Base-by-base conservation (phyloP, 53 echinoderm and acorn worm genomes). In the Apostichopus leukothele region DNA sequence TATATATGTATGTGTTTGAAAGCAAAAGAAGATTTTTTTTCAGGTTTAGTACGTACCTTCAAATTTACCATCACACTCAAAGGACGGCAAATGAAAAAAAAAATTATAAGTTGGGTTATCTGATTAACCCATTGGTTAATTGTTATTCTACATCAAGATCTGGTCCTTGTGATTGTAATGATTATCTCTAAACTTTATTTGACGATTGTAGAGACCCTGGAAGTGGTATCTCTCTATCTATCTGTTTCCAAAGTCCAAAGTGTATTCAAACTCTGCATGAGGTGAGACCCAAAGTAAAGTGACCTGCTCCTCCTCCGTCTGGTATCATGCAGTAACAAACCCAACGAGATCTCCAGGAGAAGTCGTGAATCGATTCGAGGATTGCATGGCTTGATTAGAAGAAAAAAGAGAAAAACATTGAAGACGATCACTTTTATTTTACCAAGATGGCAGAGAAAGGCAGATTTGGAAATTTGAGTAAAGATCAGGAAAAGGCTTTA, bases 401-500 rank as follows among this genome's bases (percentile, higher is more conserved):
- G 18, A 71, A 18, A 71, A 19, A 18, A 71, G 18, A 5, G 71
- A 63, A 63, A 13, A 63, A 63, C 9, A 63, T 71, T 18, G 18
- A 16, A 18, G 5, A 71, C 4, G 18, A n/a, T n/a, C 16, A 57
- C 10, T 57, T 39, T 3, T 39, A 39, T 57, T 5, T 57, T 6
- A 18, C 2, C 81, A 59, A 55, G 13, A 81, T 81, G 81, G 54
- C 81, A 50, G 81, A 51, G 51, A 81, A 54, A 81, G 81, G 81
- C 6, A 81, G 81, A 18, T 54, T 81, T 4, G 81, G 81, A 21
- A 81, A 81, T 20, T 59, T 81, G 52, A 81, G 50, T 22, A 81
- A 81, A 81, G 81, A 81, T 12, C 81, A 81, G 12, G 81, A 81
- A 59, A 81, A 81, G 53, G 53, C 81, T 21, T 54, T 81, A 18